Base-by-base conservation (phyloP, 1,140 invertebrate genomes). In the Chionoecetes opilio region DNA sequence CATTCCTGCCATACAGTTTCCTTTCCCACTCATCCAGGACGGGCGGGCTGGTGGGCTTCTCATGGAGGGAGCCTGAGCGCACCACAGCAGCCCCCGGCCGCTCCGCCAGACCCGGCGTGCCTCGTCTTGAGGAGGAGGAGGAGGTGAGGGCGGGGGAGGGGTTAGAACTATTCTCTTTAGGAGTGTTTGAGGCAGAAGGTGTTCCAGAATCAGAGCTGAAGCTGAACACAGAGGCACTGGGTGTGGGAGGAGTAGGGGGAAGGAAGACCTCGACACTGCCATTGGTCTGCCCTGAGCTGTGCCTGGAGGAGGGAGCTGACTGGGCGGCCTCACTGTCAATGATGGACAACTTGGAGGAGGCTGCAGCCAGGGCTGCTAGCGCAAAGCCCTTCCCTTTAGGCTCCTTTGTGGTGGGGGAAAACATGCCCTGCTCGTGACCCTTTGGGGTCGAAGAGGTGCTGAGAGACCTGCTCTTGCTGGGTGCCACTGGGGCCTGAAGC, bases 1-100 rank as follows among this genome's bases (percentile, higher is more conserved):
- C 94, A 92, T 95, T 95, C 84, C 90, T 95, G 90, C 94, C 94
- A 95, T 95, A 95, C 90, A 95, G 94, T 92, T 95, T 95, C 85
- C 85, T 95, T 86, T 95, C 94, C 94, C 94, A 95, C 85, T 95
- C 94, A 95, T 95, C 94, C 91, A 95, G 86, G 90, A 95, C 34
- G 29, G 94, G 94, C 90, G 86, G 91, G 41, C 82, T 92, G 90
- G 90, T 95, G 94, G 94, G 94, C 84, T 95, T 95, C 91, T 95
- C 94, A 92, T 95, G 94, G 84, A 95, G 94, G 90, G 94, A 95
- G 26, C 94, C 94, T 29, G 94, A 95, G 32, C 94, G 94, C n/a
- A 95, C 94, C 75, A 95, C 94, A 75, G 94, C 91, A 35, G 94
- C 94, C 46, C 90, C 86, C 3, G 94, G 94, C 84, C 94, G 90